Evolutionary conservation across 2,113 vertebrate species (phyloP).

Genomic region (Vidua macroura): DNA sequence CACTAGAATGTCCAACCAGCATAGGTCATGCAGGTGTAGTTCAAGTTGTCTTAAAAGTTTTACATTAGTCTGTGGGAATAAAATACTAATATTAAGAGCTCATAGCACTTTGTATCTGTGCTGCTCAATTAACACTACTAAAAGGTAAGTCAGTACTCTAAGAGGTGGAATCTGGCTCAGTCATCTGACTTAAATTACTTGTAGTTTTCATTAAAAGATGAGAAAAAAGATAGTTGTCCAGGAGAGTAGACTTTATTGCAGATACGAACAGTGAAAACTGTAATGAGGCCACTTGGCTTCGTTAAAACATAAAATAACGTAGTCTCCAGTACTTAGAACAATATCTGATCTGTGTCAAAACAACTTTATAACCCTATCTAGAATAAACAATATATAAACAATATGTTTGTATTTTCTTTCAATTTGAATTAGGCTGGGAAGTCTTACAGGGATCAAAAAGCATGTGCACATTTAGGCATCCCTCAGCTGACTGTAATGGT

Average conservation of each 20-base stretch:
- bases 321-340: neutral
- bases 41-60: neutral
- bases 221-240: neutral
- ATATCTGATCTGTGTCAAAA: neutral
- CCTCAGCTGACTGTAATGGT: neutral
- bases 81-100: neutral
- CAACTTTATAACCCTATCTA: conserved; percentile 2
- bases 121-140: neutral
- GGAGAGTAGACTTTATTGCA: neutral
- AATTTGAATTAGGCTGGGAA: conserved; percentile 22
- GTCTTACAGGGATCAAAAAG: neutral
- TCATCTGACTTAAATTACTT: neutral
- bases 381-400: neutral
- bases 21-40: neutral
- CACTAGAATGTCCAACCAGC: neutral
- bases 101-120: neutral
- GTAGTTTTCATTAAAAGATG: neutral
- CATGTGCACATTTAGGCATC: neutral
- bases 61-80: neutral
- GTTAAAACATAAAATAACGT: neutral
- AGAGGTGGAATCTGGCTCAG: neutral
- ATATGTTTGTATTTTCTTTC: neutral
- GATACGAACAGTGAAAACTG: neutral
- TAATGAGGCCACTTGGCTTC: neutral
- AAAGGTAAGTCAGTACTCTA: neutral